Evolutionary conservation across 2,113 vertebrate genomes (phyloP).

Genomic region (Balaeniceps rex): DNA sequence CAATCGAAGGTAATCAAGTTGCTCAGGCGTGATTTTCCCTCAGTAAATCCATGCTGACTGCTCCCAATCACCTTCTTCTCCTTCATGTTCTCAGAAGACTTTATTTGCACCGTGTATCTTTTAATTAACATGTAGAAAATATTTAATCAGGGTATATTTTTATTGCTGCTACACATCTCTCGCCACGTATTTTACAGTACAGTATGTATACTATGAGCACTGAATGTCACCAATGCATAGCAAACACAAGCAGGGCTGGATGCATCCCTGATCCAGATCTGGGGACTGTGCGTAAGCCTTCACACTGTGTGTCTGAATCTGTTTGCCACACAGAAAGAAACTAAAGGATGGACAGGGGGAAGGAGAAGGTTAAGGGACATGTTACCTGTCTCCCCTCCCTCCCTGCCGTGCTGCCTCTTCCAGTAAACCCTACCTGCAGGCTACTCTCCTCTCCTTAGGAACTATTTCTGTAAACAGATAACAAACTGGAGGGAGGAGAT

Average conservation of each 20-base stretch:
- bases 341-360: neutral
- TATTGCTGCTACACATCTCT: neutral
- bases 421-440: neutral
- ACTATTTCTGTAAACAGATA: neutral
- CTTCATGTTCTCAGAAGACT: neutral
- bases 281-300: neutral
- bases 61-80: neutral
- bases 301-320: neutral
- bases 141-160: neutral
- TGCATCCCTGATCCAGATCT: neutral
- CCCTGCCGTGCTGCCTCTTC: neutral
- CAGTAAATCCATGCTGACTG: neutral
- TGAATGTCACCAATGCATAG: neutral
- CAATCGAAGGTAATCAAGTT: neutral
- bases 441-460: neutral
- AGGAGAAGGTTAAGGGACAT: neutral
- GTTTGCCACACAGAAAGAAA: neutral
- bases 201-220: neutral
- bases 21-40: neutral
- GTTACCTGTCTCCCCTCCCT: neutral
- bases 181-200: neutral
- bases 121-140: neutral
- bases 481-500: neutral
- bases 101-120: neutral
- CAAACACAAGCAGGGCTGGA: neutral